A percentile compares a stretch with the other conserved stretches of the same genome.
phyloP scores from a whole-genome alignment of 2,113 vertebrate species.

The Embiotoca jacksoni region DNA sequence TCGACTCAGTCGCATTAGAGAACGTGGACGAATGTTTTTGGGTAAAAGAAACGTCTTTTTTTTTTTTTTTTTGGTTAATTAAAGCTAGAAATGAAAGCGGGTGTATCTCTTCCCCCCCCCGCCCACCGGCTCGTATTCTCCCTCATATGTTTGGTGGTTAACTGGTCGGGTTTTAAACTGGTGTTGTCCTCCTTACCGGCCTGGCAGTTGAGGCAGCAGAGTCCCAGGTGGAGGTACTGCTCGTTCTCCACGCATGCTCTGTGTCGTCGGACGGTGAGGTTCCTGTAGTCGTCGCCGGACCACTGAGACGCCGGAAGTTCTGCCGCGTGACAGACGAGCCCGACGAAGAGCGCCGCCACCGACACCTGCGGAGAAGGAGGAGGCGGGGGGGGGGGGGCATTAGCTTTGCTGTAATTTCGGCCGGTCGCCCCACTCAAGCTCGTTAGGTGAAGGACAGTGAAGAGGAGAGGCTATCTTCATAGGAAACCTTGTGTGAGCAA shows the following conservation, averaged over 20 bases:
- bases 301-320: slow-evolving; percentile 67
- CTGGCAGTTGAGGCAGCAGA: slow-evolving; percentile 85
- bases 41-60: background rate
- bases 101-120: background rate
- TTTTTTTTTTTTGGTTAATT: background rate
- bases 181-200: slow-evolving; percentile 76
- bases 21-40: background rate
- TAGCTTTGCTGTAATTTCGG: slow-evolving; percentile 17
- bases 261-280: slow-evolving; percentile 70
- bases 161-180: too few species aligned
- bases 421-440: slow-evolving; percentile 11
- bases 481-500: slow-evolving; percentile 80
- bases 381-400: background rate
- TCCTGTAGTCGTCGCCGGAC: slow-evolving; percentile 61
- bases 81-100: background rate
- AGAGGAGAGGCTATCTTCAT: slow-evolving; percentile 76
- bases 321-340: slow-evolving; percentile 56
- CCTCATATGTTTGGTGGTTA: background rate
- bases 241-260: slow-evolving; percentile 79
- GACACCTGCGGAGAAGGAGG: slow-evolving; percentile 56
- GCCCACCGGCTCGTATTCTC: background rate
- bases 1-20: background rate
- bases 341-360: slow-evolving; percentile 49
- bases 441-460: slow-evolving; percentile 44
- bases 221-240: slow-evolving; percentile 77